phyloP scores from a whole-genome alignment of 2,797 vertebrate species.

The Lepus oiostolus region DNA sequence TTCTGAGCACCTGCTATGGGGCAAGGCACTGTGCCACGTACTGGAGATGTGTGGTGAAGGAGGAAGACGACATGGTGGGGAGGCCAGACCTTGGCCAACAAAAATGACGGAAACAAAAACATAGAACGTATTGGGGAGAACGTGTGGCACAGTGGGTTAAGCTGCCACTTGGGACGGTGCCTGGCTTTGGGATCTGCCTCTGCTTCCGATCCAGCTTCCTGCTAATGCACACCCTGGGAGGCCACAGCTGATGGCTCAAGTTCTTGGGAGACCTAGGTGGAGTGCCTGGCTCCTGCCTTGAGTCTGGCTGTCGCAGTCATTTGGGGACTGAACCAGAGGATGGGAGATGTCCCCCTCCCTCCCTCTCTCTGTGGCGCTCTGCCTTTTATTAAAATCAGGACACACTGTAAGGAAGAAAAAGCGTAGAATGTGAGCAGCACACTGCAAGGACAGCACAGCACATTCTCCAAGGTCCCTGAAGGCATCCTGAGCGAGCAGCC shows the following conservation, averaged over 20 bases:
- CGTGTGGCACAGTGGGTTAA: too few relatives aligned
- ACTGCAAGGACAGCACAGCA: not conserved
- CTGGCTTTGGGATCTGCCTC: too few relatives aligned
- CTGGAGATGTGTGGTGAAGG: not conserved
- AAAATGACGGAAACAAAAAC: not conserved
- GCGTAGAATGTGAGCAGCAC: not conserved
- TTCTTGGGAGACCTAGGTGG: too few relatives aligned
- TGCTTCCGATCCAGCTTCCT: too few relatives aligned
- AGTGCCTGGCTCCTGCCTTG: too few relatives aligned
- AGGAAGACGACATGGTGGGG: not conserved
- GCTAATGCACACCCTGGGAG: too few relatives aligned
- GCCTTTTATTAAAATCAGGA: not conserved
- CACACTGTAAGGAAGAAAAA: not conserved
- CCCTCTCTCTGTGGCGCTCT: too few relatives aligned
- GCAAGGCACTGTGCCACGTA: not conserved
- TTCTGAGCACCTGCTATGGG: not conserved
- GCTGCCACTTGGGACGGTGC: not conserved
- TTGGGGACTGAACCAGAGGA: too few relatives aligned
- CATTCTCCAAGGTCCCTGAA: constrained; percentile 26
- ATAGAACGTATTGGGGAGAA: too few relatives aligned
- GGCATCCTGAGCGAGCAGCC: not conserved
- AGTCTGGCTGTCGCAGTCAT: too few relatives aligned
- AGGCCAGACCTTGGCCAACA: not conserved
- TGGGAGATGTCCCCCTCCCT: too few relatives aligned
- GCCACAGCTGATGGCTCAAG: too few relatives aligned